Evolutionary conservation across 2,888 invertebrate species (phyloP), one percentile per base, ranked within the genome.

Genomic region (Steinernema carpocapsae): DNA sequence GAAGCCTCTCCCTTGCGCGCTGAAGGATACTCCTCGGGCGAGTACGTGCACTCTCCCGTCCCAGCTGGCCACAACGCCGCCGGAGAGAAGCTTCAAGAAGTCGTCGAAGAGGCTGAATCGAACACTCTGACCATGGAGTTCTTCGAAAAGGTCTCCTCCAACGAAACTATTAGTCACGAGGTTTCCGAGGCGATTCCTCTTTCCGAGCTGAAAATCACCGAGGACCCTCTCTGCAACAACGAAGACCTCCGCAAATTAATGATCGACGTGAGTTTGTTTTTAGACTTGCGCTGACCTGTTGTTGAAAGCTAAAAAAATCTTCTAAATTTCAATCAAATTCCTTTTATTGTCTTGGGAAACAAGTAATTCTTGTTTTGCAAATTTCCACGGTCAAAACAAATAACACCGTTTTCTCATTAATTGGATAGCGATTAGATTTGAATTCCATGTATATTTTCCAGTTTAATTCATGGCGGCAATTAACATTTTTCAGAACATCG

Each of bases 161-260:
- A 59, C 51, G 79, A 77, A 42, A 73, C 80, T 14, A 48, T 83
- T 37, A 76, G 72, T 51, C 76, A 83, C 51, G 71, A 73, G 45
- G 19, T 64, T 4, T 1, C 64, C 3, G 64, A 64, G n/a, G 26
- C 64, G 2, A 64, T 64, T 26, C 64, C 64, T 32, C 29, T 83
- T 74, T 74, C 79, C 43, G 76, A 80, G 56, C 77, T 86, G 64
- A 82, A 83, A 70, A 76, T 86, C 46, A 83, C 83, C 74, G 84
- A 86, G 70, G 86, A 86, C 73, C 81, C 84, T 64, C 83, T 86
- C 51, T 86, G 86, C 80, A 86, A 86, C 75, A 82, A 81, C 52
- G 86, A 86, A 24, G 86, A 85, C 45, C 79, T 85, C 71, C 78
- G 85, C 71, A 81, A 79, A 56, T 79, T 85, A 19, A 84, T 85